phyloP scores from a whole-genome alignment of 2,113 vertebrate species.

The Steatornis caripensis region DNA sequence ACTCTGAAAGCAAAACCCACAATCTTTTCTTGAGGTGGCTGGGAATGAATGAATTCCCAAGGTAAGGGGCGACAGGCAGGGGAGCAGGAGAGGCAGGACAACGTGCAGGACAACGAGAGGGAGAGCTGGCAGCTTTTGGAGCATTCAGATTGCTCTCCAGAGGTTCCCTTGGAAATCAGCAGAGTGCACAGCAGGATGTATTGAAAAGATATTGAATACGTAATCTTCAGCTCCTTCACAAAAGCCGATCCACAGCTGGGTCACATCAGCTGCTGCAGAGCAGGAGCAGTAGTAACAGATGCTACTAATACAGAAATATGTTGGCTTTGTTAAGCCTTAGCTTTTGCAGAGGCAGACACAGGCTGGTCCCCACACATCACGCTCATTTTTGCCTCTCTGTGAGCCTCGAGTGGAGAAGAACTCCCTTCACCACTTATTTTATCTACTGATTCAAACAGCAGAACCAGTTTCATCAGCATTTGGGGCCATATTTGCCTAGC shows the following conservation, averaged over 20 bases:
- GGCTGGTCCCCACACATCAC: not conserved
- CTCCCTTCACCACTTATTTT: not conserved
- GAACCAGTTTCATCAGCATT: not conserved
- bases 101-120: not conserved
- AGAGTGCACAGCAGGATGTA: not conserved
- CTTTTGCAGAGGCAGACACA: not conserved
- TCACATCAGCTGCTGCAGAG: constrained; percentile 34
- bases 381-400: not conserved
- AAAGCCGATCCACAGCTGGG: constrained; percentile 38
- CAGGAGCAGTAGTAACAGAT: not conserved
- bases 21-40: not conserved
- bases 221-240: constrained; percentile 28
- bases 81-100: not conserved
- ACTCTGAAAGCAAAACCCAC: not conserved
- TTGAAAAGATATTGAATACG: constrained; percentile 14
- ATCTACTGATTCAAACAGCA: not conserved
- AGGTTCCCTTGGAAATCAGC: not conserved
- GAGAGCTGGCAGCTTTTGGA: not conserved
- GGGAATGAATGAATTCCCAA: not conserved
- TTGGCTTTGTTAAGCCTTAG: not conserved
- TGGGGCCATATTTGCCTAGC: not conserved
- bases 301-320: not conserved
- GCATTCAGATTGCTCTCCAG: not conserved
- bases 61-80: not conserved
- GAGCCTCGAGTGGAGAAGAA: not conserved